These are phyloP conservation scores for Phthorimaea operculella DNA, from an alignment of 1,140 invertebrate genomes.

Conservation along the genomic window DNA sequence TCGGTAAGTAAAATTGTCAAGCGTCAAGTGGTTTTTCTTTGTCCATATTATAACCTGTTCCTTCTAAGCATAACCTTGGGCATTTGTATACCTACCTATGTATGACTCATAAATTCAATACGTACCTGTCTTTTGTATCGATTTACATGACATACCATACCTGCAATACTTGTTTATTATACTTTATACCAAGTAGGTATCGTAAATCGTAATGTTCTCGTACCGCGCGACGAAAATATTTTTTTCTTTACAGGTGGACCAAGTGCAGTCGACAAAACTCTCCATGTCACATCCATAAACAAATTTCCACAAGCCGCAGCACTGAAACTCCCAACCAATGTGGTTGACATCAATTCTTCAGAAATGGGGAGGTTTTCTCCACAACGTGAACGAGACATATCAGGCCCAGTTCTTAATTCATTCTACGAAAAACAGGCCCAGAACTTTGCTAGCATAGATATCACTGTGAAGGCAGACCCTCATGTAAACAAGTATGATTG, in stretches of 20 bases:
- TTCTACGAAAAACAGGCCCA: slow-evolving; percentile 36
- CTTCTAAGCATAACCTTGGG: too few species aligned
- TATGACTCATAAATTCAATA: too few species aligned
- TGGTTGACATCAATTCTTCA: slow-evolving; percentile 70
- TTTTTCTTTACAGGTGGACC: slow-evolving; percentile 12
- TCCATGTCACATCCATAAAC: slow-evolving; percentile 40
- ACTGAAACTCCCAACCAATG: slow-evolving; percentile 59
- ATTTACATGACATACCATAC: too few species aligned
- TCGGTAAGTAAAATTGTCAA: slow-evolving; percentile 20
- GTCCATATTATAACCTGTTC: too few species aligned
- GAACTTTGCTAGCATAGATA: slow-evolving; percentile 36
- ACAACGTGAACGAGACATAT: slow-evolving; percentile 71
- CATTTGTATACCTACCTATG: too few species aligned
- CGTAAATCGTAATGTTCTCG: too few species aligned
- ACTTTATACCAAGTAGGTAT: too few species aligned
- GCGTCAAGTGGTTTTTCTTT: too few species aligned
- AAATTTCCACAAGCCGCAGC: slow-evolving; percentile 52
- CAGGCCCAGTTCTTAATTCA: slow-evolving; percentile 67
- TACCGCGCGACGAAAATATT: neutral
- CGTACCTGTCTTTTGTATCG: too few species aligned
- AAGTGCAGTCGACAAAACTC: slow-evolving; percentile 30
- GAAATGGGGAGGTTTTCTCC: slow-evolving; percentile 74
- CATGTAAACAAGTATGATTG: slow-evolving; percentile 77
- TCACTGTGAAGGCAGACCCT: slow-evolving; percentile 62
- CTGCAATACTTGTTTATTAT: too few species aligned